These are phyloP conservation scores for Amblyjoppa fuscipennis DNA, from an alignment of 2,888 invertebrate species.

Conservation along the genomic window DNA sequence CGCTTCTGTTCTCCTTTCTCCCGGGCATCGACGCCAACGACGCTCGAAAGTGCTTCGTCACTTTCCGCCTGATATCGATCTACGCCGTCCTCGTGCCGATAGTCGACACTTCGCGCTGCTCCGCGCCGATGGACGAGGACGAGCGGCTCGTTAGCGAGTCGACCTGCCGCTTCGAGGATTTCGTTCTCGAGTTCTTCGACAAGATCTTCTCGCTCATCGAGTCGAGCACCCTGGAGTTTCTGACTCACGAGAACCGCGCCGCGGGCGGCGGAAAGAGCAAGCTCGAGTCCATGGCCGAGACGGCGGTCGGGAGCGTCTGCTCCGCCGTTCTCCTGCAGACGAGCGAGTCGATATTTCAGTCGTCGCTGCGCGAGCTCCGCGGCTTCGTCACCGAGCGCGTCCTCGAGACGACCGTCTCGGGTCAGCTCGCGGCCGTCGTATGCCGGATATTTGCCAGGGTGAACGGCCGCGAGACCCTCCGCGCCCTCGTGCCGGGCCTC, in stretches of 20 bases:
- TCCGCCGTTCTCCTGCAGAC: conserved; percentile 90
- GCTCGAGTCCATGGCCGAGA: conserved; percentile 91
- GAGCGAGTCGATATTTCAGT: conserved; percentile 87
- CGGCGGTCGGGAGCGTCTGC: conserved; percentile 89
- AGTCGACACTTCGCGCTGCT: conserved; percentile 93
- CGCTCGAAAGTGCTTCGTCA: conserved; percentile 90
- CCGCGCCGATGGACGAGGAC: conserved; percentile 90
- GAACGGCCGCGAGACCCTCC: conserved; percentile 90
- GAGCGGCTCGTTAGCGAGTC: conserved; percentile 92
- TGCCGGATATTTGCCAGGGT: conserved; percentile 89
- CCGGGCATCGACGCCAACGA: conserved; percentile 97
- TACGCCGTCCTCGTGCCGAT: conserved; percentile 93
- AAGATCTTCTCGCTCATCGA: conserved; percentile 91
- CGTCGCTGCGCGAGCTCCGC: conserved; percentile 91
- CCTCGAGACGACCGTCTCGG: conserved; percentile 94
- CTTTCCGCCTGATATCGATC: conserved; percentile 92
- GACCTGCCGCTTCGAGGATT: conserved; percentile 95
- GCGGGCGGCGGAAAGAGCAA: conserved; percentile 87
- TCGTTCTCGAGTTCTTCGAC: conserved; percentile 94
- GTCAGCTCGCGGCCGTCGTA: conserved; percentile 91
- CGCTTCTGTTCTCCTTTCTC: conserved; percentile 91
- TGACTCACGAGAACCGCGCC: conserved; percentile 87
- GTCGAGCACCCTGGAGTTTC: conserved; percentile 89
- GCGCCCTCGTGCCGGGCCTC: conserved; percentile 91
- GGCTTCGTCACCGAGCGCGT: conserved; percentile 91